Evolutionary conservation across 2,888 invertebrate species (phyloP), one percentile per base, ranked within the genome.

Genomic region (Timandra comae): DNA sequence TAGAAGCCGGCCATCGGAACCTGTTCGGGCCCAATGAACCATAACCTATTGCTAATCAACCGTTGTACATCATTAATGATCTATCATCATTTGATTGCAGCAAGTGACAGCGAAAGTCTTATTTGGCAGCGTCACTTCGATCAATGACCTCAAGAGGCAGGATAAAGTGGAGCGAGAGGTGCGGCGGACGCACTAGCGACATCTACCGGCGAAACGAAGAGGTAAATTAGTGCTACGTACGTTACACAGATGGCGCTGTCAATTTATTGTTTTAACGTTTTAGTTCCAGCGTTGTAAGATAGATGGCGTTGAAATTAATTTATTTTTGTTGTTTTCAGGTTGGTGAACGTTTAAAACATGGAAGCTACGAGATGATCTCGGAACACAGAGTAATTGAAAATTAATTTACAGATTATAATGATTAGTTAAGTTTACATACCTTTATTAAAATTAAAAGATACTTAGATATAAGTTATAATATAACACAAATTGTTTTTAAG

Each of bases 41-140:
- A 27, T 32, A 36, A 36, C 30, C 23, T 39, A 46, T 46, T 48
- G 43, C 38, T 39, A 48, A 48, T 45, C 41, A 44, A 35, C 38
- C 41, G 34, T n/a, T n/a, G n/a, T 16, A 16, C 16, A 16, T 40
- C 38, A 43, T 36, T 46, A 44, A 46, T 36, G 31, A 43, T 41
- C 38, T 16, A 35, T 42, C 43, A 34, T 37, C 26, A 26, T 39
- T 44, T 24, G 11, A 32, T 70, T 66, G 57, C 84, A 86, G 71
- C 88, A 91, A 78, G 89, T 91, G 67, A 91, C 91, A 51, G 91
- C 91, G 67, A 91, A 92, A 82, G 91, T 91, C 44, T 88, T 91
- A 69, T 91, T 91, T 69, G 91, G 91, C 41, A 90, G 90, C 53
- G 91, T 91, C 64, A 88, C 91, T 45, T 89, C 91, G 63, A 91